These are phyloP conservation scores for Pecten maximus DNA, from an alignment of 2,888 invertebrate genomes.

Conservation along the genomic window DNA sequence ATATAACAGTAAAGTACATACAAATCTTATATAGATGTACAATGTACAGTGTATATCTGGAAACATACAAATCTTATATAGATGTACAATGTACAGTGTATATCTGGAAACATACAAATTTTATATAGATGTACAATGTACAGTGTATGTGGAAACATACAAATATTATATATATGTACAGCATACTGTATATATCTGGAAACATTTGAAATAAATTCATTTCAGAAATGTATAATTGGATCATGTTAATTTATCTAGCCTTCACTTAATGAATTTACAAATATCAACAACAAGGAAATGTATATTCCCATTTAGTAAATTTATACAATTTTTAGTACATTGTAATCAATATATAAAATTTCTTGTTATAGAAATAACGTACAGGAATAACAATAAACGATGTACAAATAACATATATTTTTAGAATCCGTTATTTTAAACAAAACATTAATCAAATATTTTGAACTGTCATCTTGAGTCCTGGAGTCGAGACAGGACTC, in stretches of 20 bases:
- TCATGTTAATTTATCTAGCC: too few relatives aligned
- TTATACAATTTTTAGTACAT: not conserved
- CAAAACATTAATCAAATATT: not conserved
- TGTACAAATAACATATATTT: not conserved
- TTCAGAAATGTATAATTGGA: not conserved
- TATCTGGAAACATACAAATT: too few relatives aligned
- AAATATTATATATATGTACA: too few relatives aligned
- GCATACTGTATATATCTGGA: too few relatives aligned
- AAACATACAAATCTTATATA: too few relatives aligned
- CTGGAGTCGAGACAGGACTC: not conserved
- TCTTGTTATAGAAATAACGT: not conserved
- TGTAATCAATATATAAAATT: not conserved
- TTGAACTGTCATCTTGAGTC: not conserved
- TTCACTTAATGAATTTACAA: not conserved
- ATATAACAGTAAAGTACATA: not conserved
- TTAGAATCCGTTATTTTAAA: not conserved
- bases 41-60: too few relatives aligned
- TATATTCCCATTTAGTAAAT: not conserved
- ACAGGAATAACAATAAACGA: not conserved
- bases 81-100: too few relatives aligned
- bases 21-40: not conserved
- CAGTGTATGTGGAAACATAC: too few relatives aligned
- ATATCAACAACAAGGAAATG: not conserved
- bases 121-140: too few relatives aligned
- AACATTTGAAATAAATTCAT: too few relatives aligned